These are phyloP conservation scores for Conomelus anceps DNA, from an alignment of 2,888 invertebrate species.

Conservation along the genomic window DNA sequence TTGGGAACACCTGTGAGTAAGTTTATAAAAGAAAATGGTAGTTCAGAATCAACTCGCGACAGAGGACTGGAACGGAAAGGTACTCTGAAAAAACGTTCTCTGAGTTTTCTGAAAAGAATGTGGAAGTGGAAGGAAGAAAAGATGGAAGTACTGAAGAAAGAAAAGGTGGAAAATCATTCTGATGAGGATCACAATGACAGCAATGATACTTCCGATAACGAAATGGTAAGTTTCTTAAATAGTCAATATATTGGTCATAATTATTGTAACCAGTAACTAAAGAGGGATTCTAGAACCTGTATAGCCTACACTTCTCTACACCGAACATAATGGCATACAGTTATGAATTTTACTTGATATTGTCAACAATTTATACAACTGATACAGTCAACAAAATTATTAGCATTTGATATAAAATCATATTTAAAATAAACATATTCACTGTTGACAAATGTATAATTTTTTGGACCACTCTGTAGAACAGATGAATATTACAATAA, in stretches of 20 bases:
- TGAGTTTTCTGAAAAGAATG: conserved; percentile 31
- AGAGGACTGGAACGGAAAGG: neutral
- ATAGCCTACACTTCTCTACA: neutral
- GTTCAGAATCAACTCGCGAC: neutral
- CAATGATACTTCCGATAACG: neutral
- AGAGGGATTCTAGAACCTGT: no score
- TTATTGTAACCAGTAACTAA: no score
- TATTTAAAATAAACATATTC: no score
- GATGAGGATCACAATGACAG: conserved; percentile 10
- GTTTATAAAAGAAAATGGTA: conserved; percentile 10
- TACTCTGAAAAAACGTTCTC: conserved; percentile 28
- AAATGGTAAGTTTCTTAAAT: neutral
- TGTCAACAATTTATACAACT: no score
- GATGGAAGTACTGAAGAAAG: conserved; percentile 17
- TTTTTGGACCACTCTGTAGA: no score
- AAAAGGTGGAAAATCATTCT: conserved; percentile 22
- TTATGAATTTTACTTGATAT: no score
- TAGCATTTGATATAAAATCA: no score
- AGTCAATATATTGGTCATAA: neutral
- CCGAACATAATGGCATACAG: no score
- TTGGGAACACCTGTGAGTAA: conserved; percentile 25
- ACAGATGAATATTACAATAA: no score
- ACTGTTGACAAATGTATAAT: no score
- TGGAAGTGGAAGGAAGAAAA: conserved; percentile 30
- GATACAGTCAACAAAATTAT: no score